These are phyloP conservation scores for Mesoligia furuncula DNA, from an alignment of 2,888 invertebrate genomes.

Conservation along the genomic window DNA sequence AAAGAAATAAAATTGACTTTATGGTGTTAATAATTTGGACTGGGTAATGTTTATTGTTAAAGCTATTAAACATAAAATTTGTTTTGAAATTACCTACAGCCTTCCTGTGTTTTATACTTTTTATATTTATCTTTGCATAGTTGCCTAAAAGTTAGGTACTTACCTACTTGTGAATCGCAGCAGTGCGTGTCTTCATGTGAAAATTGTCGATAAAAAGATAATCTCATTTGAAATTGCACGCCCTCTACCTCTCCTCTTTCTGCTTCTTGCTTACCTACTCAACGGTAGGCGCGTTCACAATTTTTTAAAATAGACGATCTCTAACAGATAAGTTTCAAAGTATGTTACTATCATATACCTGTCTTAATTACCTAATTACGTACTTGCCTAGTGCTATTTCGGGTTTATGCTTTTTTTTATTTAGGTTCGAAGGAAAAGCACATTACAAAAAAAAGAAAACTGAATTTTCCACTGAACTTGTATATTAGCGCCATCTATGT, in stretches of 20 bases:
- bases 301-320: too few relatives aligned
- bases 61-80: not conserved
- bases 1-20: not conserved
- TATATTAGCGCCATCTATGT: conserved; percentile 27
- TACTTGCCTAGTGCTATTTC: not conserved
- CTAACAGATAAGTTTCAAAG: not conserved
- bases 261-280: too few relatives aligned
- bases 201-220: not conserved
- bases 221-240: too few relatives aligned
- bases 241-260: too few relatives aligned
- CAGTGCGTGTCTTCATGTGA: not conserved
- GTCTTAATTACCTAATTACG: not conserved
- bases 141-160: not conserved
- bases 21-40: not conserved
- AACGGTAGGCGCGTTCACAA: too few relatives aligned
- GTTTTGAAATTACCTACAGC: not conserved
- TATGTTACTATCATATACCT: not conserved
- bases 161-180: not conserved
- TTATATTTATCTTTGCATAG: not conserved
- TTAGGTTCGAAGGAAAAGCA: not conserved
- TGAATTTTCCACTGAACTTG: not conserved
- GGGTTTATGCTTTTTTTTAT: not conserved
- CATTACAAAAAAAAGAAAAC: not conserved
- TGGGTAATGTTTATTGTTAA: not conserved
- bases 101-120: not conserved